Evolutionary conservation across 2,113 vertebrate species (phyloP).

Genomic region (Seriola dumerili): DNA sequence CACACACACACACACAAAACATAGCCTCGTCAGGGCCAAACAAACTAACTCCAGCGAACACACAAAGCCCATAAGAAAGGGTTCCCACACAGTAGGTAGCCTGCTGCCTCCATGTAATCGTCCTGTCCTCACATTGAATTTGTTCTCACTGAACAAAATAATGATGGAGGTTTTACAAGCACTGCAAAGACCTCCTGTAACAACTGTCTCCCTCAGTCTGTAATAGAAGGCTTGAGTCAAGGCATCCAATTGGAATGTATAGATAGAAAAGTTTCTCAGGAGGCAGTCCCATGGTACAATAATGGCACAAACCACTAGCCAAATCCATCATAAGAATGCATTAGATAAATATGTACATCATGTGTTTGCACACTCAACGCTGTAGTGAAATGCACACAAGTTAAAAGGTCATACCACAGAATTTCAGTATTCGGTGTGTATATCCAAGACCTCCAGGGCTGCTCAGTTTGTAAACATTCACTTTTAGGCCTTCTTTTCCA

Average conservation of each 20-base stretch:
- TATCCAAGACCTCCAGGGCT: background rate
- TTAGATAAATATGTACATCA: slow-evolving; percentile 70
- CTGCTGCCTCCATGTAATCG: slow-evolving; percentile 47
- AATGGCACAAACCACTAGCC: slow-evolving; percentile 57
- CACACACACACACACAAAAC: too few relatives aligned
- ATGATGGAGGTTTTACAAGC: slow-evolving; percentile 36
- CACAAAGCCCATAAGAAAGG: slow-evolving; percentile 39
- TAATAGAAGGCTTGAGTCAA: slow-evolving; percentile 71
- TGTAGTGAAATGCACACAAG: slow-evolving; percentile 43
- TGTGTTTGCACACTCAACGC: slow-evolving; percentile 44
- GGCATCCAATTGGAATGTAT: slow-evolving; percentile 86
- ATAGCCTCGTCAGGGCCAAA: too few relatives aligned
- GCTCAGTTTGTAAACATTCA: background rate
- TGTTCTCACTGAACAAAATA: slow-evolving; percentile 42
- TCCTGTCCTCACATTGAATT: slow-evolving; percentile 18
- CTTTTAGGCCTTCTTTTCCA: slow-evolving; percentile 6
- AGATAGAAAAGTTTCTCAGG: slow-evolving; percentile 76
- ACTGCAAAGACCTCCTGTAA: slow-evolving; percentile 35
- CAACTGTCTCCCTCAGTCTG: slow-evolving; percentile 53
- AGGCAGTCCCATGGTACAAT: slow-evolving; percentile 75
- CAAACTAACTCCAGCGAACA: slow-evolving; percentile 44
- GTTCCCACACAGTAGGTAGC: slow-evolving; percentile 50
- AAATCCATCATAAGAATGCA: slow-evolving; percentile 48
- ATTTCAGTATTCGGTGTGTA: background rate
- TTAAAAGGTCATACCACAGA: slow-evolving; percentile 41